A percentile compares a stretch with the other conserved stretches of the same genome.
phyloP scores from a whole-genome alignment of 1,140 invertebrate genomes.

The Ridgeia piscesae region DNA sequence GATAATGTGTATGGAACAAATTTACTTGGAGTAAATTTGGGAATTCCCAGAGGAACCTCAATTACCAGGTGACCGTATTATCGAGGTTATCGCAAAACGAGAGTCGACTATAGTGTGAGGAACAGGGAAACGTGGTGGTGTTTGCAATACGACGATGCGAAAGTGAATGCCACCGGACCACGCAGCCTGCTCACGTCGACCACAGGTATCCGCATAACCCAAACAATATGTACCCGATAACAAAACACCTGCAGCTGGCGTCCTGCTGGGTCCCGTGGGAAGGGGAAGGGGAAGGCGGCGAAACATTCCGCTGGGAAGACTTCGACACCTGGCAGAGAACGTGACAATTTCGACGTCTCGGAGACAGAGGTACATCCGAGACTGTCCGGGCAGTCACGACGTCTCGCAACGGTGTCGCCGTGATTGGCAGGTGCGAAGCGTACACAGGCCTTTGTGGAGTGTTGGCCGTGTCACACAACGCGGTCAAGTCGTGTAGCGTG shows the following conservation, averaged over 20 bases:
- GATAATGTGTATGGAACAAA: too few species aligned
- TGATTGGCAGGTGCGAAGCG: not conserved
- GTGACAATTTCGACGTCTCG: not conserved
- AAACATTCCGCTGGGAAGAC: not conserved
- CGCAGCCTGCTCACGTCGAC: not conserved
- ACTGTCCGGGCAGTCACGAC: not conserved
- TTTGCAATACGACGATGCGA: not conserved
- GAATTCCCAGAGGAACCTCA: too few species aligned
- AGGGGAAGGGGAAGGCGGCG: not conserved
- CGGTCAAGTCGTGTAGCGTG: not conserved
- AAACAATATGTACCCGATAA: not conserved
- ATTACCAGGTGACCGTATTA: too few species aligned
- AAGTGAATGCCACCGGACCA: not conserved
- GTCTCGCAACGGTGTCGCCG: not conserved
- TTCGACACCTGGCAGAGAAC: not conserved
- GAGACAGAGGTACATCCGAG: not conserved
- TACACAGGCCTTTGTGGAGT: not conserved
- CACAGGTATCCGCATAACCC: not conserved
- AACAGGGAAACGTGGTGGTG: too few species aligned
- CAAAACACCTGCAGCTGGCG: not conserved
- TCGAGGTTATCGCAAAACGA: too few species aligned
- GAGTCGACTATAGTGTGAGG: too few species aligned
- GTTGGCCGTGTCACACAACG: not conserved
- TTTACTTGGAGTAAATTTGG: too few species aligned
- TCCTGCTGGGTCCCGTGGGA: not conserved